Conservation (phyloP, 2,888 invertebrate genomes). For the Apodemia mormo region DNA sequence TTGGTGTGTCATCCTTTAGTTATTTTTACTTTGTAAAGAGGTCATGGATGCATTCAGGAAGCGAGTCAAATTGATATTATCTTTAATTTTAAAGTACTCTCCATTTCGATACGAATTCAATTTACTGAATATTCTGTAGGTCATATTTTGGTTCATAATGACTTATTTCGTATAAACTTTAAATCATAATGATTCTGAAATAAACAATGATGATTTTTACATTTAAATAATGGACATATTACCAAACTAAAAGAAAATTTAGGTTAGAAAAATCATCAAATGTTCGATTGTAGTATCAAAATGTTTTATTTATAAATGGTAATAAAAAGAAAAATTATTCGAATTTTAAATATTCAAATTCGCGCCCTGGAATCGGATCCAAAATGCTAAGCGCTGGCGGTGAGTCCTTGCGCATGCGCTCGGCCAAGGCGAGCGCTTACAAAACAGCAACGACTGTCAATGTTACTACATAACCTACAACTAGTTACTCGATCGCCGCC, state of each 20-base stretch:
- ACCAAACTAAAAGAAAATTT: neutral
- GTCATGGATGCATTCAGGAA: conserved; percentile 51
- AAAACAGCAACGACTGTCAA: conserved; percentile 58
- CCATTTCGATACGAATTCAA: neutral
- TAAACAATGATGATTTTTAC: too few relatives aligned
- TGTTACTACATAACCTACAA: conserved; percentile 58
- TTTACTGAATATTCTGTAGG: neutral
- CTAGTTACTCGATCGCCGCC: conserved; percentile 52
- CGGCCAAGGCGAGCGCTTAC: conserved; percentile 65
- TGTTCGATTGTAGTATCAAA: neutral
- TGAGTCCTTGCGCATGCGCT: conserved; percentile 63
- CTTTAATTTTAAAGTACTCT: neutral
- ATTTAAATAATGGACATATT: neutral
- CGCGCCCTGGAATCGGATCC: conserved; percentile 51
- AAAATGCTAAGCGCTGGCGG: conserved; percentile 28
- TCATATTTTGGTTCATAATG: too few relatives aligned
- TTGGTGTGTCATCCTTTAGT: conserved; percentile 29
- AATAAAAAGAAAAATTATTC: conserved; percentile 23
- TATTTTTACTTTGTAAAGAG: conserved; percentile 48
- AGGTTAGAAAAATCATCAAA: neutral
- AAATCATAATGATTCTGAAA: too few relatives aligned
- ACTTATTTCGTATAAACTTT: too few relatives aligned
- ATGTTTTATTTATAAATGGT: neutral
- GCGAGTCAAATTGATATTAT: conserved; percentile 31
- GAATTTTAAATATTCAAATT: conserved; percentile 47